A percentile compares a stretch with the other conserved stretches of the same genome.
phyloP scores from a whole-genome alignment of 2,113 vertebrate species.

The Chlorocebus sabaeus region DNA sequence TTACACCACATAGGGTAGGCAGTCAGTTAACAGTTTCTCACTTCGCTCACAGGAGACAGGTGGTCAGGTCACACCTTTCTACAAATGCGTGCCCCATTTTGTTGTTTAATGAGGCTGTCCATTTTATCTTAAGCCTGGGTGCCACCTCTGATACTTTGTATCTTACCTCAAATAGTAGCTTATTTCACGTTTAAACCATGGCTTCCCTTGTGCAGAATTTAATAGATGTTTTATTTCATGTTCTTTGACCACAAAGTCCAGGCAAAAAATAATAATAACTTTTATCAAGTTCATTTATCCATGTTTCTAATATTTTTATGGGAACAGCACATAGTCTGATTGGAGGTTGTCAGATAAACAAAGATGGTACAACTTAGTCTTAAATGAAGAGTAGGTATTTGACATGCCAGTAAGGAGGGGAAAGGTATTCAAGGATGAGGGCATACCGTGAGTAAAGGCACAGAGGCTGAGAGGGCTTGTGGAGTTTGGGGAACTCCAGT shows the following conservation, averaged over 20 bases:
- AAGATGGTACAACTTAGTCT: background rate
- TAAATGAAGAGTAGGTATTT: background rate
- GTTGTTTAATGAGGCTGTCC: background rate
- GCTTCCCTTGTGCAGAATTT: background rate
- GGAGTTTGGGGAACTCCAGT: background rate
- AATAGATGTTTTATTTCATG: background rate
- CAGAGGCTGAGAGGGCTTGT: background rate
- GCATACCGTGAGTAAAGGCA: background rate
- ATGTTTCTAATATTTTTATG: background rate
- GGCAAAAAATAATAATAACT: background rate
- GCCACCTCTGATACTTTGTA: background rate
- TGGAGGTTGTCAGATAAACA: background rate
- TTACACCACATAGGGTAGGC: background rate
- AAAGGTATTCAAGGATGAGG: background rate
- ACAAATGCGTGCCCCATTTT: background rate
- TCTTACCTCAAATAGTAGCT: background rate
- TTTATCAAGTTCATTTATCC: background rate
- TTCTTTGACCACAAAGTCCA: background rate
- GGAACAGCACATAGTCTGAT: background rate
- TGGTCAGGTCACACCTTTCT: background rate
- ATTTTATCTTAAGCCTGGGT: background rate
- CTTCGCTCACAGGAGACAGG: background rate
- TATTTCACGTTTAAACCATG: background rate
- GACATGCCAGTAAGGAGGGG: background rate
- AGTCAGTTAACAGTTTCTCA: background rate